Evolutionary conservation across 2,797 vertebrate genomes (phyloP).

Genomic region (Mormyrus proboscirostris): DNA sequence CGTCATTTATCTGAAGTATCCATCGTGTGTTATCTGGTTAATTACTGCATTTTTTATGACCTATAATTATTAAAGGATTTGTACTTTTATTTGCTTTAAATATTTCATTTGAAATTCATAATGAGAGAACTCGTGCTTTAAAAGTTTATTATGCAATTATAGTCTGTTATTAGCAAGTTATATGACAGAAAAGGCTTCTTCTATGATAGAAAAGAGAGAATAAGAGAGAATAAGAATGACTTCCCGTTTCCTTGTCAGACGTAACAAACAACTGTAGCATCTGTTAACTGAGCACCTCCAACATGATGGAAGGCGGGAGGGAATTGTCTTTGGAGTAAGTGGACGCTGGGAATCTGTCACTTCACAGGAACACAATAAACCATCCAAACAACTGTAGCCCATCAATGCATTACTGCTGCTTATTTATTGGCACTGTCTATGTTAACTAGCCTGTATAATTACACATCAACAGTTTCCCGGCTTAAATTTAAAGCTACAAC

Average conservation of each 20-base stretch:
- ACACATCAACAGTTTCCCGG: neutral
- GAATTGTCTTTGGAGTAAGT: neutral
- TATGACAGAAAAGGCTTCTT: neutral
- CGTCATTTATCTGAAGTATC: neutral
- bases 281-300: neutral
- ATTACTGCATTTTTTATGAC: neutral
- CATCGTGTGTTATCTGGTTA: neutral
- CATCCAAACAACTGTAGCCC: neutral
- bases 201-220: neutral
- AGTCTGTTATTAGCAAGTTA: neutral
- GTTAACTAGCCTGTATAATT: neutral
- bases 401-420: neutral
- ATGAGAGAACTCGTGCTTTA: neutral
- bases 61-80: neutral
- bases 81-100: neutral
- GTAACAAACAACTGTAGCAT: neutral
- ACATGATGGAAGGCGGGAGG: neutral
- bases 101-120: neutral
- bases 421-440: neutral
- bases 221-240: neutral
- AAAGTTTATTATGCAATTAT: neutral
- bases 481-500: neutral
- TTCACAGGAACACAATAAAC: neutral
- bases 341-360: neutral
- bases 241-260: neutral